phyloP scores from a whole-genome alignment of 1,140 invertebrate species.

The Pantala flavescens region DNA sequence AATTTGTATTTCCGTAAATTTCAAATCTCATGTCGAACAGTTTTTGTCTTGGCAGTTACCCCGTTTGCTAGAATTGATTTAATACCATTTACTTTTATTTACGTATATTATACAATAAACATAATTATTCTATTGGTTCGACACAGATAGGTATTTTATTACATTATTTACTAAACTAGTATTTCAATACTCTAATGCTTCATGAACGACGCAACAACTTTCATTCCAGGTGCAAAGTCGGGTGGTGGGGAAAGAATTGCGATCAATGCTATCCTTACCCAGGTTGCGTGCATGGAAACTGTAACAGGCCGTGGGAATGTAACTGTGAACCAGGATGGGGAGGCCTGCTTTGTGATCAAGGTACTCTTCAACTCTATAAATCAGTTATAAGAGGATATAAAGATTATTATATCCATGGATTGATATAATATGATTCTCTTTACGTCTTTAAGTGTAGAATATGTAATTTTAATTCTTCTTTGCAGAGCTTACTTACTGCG shows the following conservation, averaged over 20 bases:
- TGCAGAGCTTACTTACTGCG: conserved; percentile 64
- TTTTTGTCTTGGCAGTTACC: too few species aligned
- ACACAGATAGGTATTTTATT: too few species aligned
- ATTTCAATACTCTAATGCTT: not conserved
- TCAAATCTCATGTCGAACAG: too few species aligned
- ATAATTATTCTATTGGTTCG: too few species aligned
- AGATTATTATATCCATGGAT: not conserved
- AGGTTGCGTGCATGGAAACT: conserved; percentile 72
- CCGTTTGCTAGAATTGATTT: too few species aligned
- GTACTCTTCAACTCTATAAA: conserved; percentile 36
- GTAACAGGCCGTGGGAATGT: conserved; percentile 80
- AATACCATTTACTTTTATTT: too few species aligned
- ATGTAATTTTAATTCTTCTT: conserved; percentile 12
- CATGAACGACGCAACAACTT: conserved; percentile 28
- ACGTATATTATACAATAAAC: too few species aligned
- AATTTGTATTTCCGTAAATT: too few species aligned
- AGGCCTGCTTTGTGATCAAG: conserved; percentile 80
- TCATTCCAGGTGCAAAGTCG: conserved; percentile 64
- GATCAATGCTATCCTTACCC: conserved; percentile 74
- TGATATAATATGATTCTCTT: not conserved
- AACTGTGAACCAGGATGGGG: conserved; percentile 75
- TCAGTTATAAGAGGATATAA: not conserved
- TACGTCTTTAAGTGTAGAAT: not conserved
- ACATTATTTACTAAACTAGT: not conserved
- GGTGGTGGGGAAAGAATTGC: conserved; percentile 75